A percentile compares a stretch with the other conserved stretches of the same genome.
phyloP scores from a whole-genome alignment of 2,797 vertebrate genomes.

The Austrolebias charrua region DNA sequence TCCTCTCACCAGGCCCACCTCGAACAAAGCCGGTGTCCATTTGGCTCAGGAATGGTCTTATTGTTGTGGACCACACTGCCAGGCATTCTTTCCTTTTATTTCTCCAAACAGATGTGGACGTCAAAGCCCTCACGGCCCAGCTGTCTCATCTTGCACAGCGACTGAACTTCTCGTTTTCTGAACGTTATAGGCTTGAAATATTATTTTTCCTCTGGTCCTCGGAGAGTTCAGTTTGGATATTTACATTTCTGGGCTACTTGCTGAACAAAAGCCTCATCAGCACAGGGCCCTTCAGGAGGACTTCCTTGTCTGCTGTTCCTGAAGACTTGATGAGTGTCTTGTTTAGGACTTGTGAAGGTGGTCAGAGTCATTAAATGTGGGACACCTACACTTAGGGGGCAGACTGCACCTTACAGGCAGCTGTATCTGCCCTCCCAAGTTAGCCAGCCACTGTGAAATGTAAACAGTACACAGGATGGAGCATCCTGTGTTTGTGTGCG shows the following conservation, averaged over 20 bases:
- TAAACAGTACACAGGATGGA: slow-evolving; percentile 80
- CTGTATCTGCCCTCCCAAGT: slow-evolving; percentile 76
- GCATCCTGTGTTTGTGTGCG: slow-evolving; percentile 59
- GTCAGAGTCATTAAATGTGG: background rate
- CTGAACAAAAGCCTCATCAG: background rate
- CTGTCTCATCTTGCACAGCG: slow-evolving; percentile 7
- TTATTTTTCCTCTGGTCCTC: background rate
- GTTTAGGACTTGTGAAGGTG: background rate
- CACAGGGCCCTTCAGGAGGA: background rate
- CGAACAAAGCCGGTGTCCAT: slow-evolving; percentile 69
- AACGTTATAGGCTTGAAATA: background rate
- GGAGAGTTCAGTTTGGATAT: slow-evolving; percentile 8
- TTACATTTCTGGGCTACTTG: background rate
- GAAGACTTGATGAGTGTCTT: background rate
- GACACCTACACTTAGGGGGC: slow-evolving; percentile 7
- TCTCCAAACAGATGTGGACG: slow-evolving; percentile 56
- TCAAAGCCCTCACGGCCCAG: slow-evolving; percentile 34
- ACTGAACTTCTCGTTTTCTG: slow-evolving; percentile 8
- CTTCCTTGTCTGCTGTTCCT: background rate
- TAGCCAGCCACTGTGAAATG: slow-evolving; percentile 73
- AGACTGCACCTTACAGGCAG: slow-evolving; percentile 53
- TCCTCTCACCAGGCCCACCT: slow-evolving; percentile 49
- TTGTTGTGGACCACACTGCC: slow-evolving; percentile 75
- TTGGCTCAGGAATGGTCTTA: slow-evolving; percentile 58
- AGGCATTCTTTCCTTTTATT: slow-evolving; percentile 36